phyloP scores from a whole-genome alignment of 1,140 invertebrate species.

The Bombus superbus region DNA sequence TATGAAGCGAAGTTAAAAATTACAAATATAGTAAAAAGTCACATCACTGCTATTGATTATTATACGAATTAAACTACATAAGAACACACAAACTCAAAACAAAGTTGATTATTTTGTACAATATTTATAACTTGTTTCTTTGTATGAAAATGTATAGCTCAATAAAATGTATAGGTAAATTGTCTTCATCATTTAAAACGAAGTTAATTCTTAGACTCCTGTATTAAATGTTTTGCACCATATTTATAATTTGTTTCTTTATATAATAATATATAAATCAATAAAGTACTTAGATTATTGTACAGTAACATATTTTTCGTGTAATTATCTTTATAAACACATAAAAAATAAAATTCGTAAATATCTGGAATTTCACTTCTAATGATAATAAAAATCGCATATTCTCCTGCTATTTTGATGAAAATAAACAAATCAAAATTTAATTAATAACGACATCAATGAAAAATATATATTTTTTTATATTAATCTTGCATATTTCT shows the following conservation, averaged over 20 bases:
- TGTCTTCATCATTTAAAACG: constrained; percentile 16
- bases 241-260: constrained; percentile 21
- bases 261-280: neutral
- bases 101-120: constrained; percentile 22
- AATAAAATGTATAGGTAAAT: constrained; percentile 59
- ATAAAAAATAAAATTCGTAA: neutral
- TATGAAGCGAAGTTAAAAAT: neutral
- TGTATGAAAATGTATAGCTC: constrained; percentile 42
- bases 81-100: neutral
- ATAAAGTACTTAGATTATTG: neutral
- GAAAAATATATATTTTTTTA: neutral
- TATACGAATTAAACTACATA: neutral
- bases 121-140: constrained; percentile 31
- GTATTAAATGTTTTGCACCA: constrained; percentile 19
- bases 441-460: neutral
- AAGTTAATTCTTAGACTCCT: neutral
- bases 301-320: neutral
- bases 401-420: neutral
- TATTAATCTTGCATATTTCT: neutral
- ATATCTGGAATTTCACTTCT: neutral
- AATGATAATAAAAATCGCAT: neutral
- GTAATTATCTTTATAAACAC: neutral
- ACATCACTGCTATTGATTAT: neutral
- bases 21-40: neutral
- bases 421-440: neutral